Base-by-base conservation (phyloP, 2,888 invertebrate genomes). In the Notodonta dromedarius region DNA sequence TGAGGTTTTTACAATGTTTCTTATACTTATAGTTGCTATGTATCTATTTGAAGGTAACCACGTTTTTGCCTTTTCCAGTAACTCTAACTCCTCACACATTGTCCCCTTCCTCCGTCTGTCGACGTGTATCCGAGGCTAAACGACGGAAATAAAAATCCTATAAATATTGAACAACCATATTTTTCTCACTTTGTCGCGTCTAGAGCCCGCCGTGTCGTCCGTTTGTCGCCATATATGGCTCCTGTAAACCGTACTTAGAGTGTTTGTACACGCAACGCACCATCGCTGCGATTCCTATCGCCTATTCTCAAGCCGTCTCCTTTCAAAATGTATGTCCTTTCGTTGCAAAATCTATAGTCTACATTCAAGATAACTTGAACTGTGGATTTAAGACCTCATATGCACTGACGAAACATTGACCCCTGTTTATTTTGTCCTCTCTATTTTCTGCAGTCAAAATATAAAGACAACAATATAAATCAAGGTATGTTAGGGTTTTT, bases 91-190 rank as follows among this genome's bases (percentile, higher is more conserved):
- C 44, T 55, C 59, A 63, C 53, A 71, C 76, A 76, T 73, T 78
- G 80, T 83, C 85, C 84, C 85, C 82, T 80, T 77, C 79, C 73
- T 64, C 71, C 63, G 83, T 65, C 69, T 77, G 78, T 71, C 79
- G 80, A 83, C 86, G 86, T 87, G 88, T 85, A 86, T 85, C 82
- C 85, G 84, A 84, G 82, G 83, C 89, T 90, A 90, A 91, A 90
- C 89, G 88, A 91, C 87, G 87, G 86, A 90, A 89, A 91, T 91
- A 91, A 91, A 91, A 91, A 85, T 88, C 86, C 89, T 90, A 91
- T 93, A 93, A 92, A 93, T 93, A 93, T 93, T 92, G 90, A 92
- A 89, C 88, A 86, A 91, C 87, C 85, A 91, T 91, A 92, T 91
- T 91, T 92, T 93, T 91, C 91, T 91, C 90, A 91, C 92, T 92